phyloP scores from a whole-genome alignment of 2,113 vertebrate species.

The Regulus satrapa region DNA sequence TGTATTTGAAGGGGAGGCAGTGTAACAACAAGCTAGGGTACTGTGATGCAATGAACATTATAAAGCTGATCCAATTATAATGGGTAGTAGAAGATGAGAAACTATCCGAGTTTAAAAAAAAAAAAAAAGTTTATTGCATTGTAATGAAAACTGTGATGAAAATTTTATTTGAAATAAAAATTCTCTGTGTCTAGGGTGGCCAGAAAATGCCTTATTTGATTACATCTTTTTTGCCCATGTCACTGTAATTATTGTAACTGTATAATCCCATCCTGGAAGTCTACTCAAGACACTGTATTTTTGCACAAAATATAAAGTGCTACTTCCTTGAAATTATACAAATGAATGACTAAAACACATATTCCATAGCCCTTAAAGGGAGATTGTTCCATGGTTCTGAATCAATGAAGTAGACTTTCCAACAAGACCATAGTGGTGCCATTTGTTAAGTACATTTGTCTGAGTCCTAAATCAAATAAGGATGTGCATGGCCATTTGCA shows the following conservation, averaged over 20 bases:
- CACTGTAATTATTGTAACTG: not conserved
- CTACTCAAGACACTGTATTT: not conserved
- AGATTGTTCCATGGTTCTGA: not conserved
- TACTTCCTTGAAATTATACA: not conserved
- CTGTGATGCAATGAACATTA: not conserved
- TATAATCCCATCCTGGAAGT: not conserved
- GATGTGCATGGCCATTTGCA: not conserved
- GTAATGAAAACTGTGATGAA: not conserved
- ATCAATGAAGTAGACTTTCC: constrained; percentile 17
- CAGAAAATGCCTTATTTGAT: not conserved
- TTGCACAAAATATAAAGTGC: not conserved
- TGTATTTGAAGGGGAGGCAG: not conserved
- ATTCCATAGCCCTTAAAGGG: not conserved
- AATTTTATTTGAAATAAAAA: not conserved
- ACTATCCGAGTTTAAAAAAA: not conserved
- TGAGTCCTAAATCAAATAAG: not conserved
- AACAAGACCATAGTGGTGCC: not conserved
- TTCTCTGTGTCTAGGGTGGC: not conserved
- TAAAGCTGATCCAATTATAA: not conserved
- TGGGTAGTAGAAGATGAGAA: not conserved
- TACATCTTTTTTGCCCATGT: not conserved
- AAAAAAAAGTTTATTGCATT: not conserved
- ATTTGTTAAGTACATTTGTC: constrained; percentile 44
- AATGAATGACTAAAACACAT: constrained; percentile 10
- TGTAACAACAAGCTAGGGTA: not conserved